Evolutionary conservation across 2,888 invertebrate species (phyloP).

Genomic region (Tetragnatha montana): DNA sequence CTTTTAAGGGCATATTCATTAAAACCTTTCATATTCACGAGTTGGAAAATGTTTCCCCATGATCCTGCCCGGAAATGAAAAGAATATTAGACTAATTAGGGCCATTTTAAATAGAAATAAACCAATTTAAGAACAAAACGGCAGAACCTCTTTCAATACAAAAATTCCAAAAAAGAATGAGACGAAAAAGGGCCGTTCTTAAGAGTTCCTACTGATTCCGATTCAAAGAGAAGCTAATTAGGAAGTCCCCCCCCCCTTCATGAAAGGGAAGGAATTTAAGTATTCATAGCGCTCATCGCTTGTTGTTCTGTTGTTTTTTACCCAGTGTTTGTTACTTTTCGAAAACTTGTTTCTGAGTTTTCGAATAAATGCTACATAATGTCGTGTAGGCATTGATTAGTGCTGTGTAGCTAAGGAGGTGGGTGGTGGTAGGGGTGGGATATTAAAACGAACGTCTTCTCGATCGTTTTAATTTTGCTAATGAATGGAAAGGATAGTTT

Average conservation of each 20-base stretch:
- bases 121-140: conserved; percentile 68
- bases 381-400: conserved; percentile 19
- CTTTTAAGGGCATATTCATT: conserved; percentile 36
- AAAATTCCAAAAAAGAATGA: conserved; percentile 7
- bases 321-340: background rate
- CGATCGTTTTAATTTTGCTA: background rate
- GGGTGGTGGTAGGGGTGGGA: background rate
- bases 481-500: background rate
- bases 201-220: conserved; percentile 35
- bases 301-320: conserved; percentile 3
- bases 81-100: conserved; percentile 67
- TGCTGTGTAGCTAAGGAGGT: conserved; percentile 8
- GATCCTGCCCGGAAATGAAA: conserved; percentile 29
- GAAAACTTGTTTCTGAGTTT: conserved; percentile 30
- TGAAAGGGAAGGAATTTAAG: conserved; percentile 10
- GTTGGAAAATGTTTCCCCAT: background rate
- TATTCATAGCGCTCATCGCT: conserved; percentile 21
- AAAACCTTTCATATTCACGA: conserved; percentile 47
- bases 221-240: conserved; percentile 55
- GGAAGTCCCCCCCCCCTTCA: conserved; percentile 45
- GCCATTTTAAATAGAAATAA: conserved; percentile 66
- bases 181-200: background rate
- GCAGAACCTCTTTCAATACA: conserved; percentile 1
- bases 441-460: background rate
- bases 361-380: conserved; percentile 24